Base-by-base conservation (phyloP, 1,140 invertebrate species). In the Heliconius eleuchia region DNA sequence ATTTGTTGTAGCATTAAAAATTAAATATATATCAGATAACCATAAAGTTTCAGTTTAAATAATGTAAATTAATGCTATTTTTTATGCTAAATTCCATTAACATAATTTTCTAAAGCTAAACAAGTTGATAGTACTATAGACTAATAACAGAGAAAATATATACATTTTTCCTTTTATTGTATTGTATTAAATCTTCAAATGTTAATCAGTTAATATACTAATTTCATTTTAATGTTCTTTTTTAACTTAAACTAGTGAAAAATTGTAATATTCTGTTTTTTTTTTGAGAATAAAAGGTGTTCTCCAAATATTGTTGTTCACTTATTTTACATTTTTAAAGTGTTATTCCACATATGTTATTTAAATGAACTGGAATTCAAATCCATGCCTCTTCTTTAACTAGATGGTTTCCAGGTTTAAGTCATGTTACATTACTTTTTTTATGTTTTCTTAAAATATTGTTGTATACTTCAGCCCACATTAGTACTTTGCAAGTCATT, bases 201-300 rank as follows among this genome's bases (percentile, higher is more conserved):
- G 80, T 83, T 84, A 83, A 78, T 85, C 80, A 74, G 85, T 85
- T 89, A 74, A 81, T 82, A 83, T 86, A 91, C 86, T 90, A 89
- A 92, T 88, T 82, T 83, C 83, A 74, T 74, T 80, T 76, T 83
- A 86, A 76, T 88, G 60, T 91, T 88, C 83, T 60, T 89, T 90
- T 91, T 89, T 91, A 89, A 91, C 87, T 81, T 92, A 92, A 92
- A 87, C 91, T 92, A 94, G 91, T 91, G 91, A 88, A 87, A 92
- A 94, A 94, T 92, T 93, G 91, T 93, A 92, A 93, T 90, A 91
- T 94, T 92, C 90, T 94, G 91, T 93, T 94, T 94, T 94, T 92
- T 34, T 92, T 93, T 90, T 90, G 90, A 91, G 88, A 91, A 93
- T 91, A 91, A 94, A 94, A 89, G 82, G 86, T 89, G 87, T 93